Percentiles rank a stretch among this genome's conserved stretches.
Evolutionary conservation across 1,140 invertebrate species (phyloP).

Genomic region (Acromyrmex charruanus): DNA sequence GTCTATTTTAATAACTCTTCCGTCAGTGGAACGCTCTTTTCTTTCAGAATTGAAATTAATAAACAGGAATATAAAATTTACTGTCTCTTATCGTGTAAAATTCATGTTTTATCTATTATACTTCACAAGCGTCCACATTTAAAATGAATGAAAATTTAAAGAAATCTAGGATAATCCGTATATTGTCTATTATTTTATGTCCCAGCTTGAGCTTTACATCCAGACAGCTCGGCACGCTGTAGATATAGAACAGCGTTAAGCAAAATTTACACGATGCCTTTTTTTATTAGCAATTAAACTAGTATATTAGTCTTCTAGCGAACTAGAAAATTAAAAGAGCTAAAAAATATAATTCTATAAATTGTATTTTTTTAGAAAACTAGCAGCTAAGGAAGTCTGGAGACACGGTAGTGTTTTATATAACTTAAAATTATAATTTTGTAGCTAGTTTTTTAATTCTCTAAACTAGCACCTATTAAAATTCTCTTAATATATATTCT

Average conservation of each 20-base stretch:
- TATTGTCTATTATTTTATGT: background rate
- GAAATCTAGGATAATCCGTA: background rate
- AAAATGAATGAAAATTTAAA: background rate
- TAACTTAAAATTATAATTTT: too few relatives aligned
- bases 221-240: background rate
- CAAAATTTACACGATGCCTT: too few relatives aligned
- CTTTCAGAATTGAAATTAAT: background rate
- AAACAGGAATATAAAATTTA: background rate
- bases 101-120: background rate
- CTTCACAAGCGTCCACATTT: background rate
- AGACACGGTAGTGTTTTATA: too few relatives aligned
- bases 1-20: constrained; percentile 7
- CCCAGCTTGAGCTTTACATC: background rate
- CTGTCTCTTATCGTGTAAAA: background rate
- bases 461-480: too few relatives aligned
- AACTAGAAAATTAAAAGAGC: too few relatives aligned
- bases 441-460: too few relatives aligned
- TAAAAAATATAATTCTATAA: too few relatives aligned
- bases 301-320: too few relatives aligned
- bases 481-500: too few relatives aligned
- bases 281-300: too few relatives aligned
- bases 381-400: too few relatives aligned
- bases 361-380: too few relatives aligned
- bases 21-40: background rate
- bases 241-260: background rate